These are phyloP conservation scores for Sesia apiformis DNA, from an alignment of 2,888 invertebrate genomes.

Conservation along the genomic window DNA sequence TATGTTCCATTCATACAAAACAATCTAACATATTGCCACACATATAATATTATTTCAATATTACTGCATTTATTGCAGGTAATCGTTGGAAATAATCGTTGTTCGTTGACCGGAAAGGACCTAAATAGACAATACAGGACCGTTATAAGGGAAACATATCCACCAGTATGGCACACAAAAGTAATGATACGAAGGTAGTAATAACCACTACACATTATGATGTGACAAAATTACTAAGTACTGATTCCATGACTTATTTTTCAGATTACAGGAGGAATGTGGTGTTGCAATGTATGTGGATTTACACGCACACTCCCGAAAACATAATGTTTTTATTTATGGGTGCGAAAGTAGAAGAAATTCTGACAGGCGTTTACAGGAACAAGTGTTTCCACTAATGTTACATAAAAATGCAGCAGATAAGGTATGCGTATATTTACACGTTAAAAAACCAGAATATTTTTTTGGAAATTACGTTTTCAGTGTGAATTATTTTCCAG, in stretches of 20 bases:
- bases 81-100: conserved; percentile 91
- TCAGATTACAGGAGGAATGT: conserved; percentile 89
- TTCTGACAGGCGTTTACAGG: conserved; percentile 85
- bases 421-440: conserved; percentile 72
- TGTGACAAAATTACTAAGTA: background rate
- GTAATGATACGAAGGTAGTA: conserved; percentile 85
- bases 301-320: conserved; percentile 95
- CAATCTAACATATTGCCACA: too few relatives aligned
- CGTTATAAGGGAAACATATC: conserved; percentile 93
- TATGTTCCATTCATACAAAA: background rate
- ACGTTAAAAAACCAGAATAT: background rate
- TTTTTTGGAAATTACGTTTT: background rate
- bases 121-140: conserved; percentile 95
- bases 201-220: background rate
- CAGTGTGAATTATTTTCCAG: conserved; percentile 56
- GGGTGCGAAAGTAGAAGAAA: conserved; percentile 93
- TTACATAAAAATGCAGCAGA: conserved; percentile 93
- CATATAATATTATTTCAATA: conserved; percentile 4
- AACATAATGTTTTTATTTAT: conserved; percentile 96
- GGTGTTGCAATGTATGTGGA: conserved; percentile 94
- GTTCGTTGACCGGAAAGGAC: conserved; percentile 94
- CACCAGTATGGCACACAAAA: conserved; percentile 95
- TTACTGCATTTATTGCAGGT: conserved; percentile 51
- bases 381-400: conserved; percentile 96
- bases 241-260: conserved; percentile 10